Percentiles rank a stretch among this genome's conserved stretches.
These are phyloP conservation scores for Mormyrus hasselquistii DNA, from an alignment of 2,797 vertebrate genomes.

Conservation along the genomic window DNA sequence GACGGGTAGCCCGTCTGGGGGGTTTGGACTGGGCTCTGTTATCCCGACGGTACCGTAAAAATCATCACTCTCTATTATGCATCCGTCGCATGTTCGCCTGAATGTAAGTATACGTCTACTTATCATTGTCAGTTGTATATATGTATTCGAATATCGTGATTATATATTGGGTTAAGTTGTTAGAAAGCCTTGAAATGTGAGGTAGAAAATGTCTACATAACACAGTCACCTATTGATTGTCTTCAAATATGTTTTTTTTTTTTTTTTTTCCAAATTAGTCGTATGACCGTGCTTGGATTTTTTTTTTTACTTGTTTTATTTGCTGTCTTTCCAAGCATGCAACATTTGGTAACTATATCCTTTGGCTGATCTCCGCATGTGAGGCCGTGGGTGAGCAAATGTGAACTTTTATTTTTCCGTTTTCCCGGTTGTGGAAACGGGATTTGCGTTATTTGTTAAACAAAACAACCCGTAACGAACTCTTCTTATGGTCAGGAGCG, in stretches of 20 bases:
- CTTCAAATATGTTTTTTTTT: background rate
- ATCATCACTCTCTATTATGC: background rate
- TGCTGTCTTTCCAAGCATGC: background rate
- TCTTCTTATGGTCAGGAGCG: background rate
- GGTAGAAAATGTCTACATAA: background rate
- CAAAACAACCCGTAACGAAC: slow-evolving; percentile 21
- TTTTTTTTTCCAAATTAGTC: background rate
- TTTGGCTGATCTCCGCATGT: background rate
- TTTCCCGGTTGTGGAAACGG: background rate
- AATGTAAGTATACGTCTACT: slow-evolving; percentile 17
- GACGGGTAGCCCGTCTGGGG: background rate
- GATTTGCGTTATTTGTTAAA: slow-evolving; percentile 28
- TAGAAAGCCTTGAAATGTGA: background rate
- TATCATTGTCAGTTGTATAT: background rate
- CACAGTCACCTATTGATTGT: background rate
- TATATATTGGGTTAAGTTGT: background rate
- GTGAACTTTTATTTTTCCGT: background rate
- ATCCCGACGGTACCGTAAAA: background rate
- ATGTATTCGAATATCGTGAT: background rate
- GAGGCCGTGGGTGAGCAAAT: background rate
- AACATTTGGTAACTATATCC: background rate
- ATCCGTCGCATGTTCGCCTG: background rate
- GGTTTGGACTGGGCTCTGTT: background rate
- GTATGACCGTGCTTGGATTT: background rate
- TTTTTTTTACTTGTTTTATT: background rate